These are phyloP conservation scores for Lineus longissimus DNA, from an alignment of 1,140 invertebrate species.

Conservation along the genomic window DNA sequence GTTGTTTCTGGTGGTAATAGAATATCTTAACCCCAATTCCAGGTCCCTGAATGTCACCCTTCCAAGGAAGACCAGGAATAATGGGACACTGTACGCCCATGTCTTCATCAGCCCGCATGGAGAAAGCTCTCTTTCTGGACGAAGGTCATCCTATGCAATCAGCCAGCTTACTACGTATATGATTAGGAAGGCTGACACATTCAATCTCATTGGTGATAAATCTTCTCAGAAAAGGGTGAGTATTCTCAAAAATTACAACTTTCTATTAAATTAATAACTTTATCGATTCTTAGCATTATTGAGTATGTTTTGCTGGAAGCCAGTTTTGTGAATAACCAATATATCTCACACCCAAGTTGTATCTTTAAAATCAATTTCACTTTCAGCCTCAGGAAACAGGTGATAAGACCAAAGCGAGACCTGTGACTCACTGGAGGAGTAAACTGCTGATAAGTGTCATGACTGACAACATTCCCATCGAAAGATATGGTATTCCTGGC, in stretches of 20 bases:
- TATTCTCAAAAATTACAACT: too few species aligned
- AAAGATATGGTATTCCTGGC: slow-evolving; percentile 60
- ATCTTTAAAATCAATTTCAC: too few species aligned
- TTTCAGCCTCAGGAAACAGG: too few species aligned
- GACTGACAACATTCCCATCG: slow-evolving; percentile 63
- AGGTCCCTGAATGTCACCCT: slow-evolving; percentile 59
- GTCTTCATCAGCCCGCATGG: slow-evolving; percentile 39
- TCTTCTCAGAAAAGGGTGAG: too few species aligned
- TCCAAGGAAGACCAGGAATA: slow-evolving; percentile 67
- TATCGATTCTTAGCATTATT: too few species aligned
- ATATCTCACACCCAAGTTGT: too few species aligned
- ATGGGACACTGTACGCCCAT: slow-evolving; percentile 71
- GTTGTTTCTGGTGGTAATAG: slow-evolving; percentile 1
- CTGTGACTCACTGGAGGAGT: slow-evolving; percentile 63
- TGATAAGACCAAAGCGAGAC: slow-evolving; percentile 1
- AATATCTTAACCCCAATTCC: slow-evolving; percentile 26
- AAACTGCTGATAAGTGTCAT: slow-evolving; percentile 64
- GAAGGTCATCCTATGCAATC: slow-evolving; percentile 57
- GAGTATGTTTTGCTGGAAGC: too few species aligned
- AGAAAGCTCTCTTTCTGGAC: slow-evolving; percentile 29
- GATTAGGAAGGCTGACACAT: slow-evolving; percentile 69
- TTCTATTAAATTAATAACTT: too few species aligned
- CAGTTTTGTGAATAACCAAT: too few species aligned
- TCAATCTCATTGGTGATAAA: slow-evolving; percentile 64
- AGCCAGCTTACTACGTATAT: slow-evolving; percentile 66